A percentile compares a stretch with the other conserved stretches of the same genome.
These are phyloP conservation scores for Neodon shergylaensis DNA, from an alignment of 2,113 vertebrate species.

Conservation along the genomic window DNA sequence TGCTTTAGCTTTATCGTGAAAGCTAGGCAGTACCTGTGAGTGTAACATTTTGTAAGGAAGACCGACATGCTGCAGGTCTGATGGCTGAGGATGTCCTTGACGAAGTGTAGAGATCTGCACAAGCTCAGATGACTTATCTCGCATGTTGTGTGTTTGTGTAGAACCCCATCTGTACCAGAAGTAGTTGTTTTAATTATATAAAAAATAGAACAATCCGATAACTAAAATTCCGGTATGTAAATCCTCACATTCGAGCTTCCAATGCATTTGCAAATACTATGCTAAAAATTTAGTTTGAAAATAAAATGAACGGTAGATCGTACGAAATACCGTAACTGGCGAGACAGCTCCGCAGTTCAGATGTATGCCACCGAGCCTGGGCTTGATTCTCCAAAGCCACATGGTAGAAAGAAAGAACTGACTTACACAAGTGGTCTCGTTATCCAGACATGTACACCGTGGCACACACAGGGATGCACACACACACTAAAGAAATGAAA, in stretches of 20 bases:
- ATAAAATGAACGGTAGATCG: background rate
- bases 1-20: too few relatives aligned
- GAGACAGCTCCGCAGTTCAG: background rate
- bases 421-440: background rate
- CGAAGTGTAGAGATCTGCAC: background rate
- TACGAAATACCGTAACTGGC: background rate
- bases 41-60: background rate
- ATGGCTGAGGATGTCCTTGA: background rate
- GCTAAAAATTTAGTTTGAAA: background rate
- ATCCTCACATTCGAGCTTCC: background rate
- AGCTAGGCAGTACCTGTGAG: background rate
- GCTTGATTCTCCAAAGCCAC: background rate
- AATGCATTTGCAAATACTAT: constrained; percentile 28
- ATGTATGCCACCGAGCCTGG: background rate
- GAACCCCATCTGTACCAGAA: background rate
- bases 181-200: background rate
- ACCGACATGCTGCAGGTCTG: background rate
- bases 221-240: background rate
- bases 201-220: background rate
- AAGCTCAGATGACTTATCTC: background rate
- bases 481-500: background rate
- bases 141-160: background rate
- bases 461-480: background rate
- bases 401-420: background rate
- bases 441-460: background rate